Conservation (phyloP, 2,888 invertebrate genomes). For the Artemia sinica region DNA sequence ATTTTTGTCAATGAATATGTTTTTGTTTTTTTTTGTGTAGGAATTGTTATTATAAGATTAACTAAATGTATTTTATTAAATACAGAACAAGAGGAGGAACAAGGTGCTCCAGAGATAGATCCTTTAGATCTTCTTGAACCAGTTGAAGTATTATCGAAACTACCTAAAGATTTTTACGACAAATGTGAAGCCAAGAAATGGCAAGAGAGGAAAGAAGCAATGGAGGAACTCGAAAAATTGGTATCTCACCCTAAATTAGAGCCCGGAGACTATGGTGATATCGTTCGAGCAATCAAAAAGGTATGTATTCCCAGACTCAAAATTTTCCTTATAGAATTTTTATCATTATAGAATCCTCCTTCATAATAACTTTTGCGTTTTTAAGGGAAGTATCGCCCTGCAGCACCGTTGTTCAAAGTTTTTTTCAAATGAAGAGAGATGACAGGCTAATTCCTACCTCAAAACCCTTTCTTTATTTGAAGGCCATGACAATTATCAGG, state of each 20-base stretch:
- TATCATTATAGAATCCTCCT: no score
- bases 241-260: constrained; percentile 64
- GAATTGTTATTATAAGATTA: constrained; percentile 22
- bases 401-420: no score
- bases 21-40: background rate
- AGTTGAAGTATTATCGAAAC: constrained; percentile 74
- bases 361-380: no score
- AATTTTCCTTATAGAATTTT: no score
- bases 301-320: constrained; percentile 33
- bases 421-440: no score
- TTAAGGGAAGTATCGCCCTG: no score
- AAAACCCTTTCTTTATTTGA: no score
- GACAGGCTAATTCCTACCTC: no score
- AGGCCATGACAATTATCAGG: no score
- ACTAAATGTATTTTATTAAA: constrained; percentile 30
- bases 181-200: constrained; percentile 87
- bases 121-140: constrained; percentile 78
- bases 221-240: constrained; percentile 61
- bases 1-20: background rate
- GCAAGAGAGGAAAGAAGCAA: constrained; percentile 83
- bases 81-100: constrained; percentile 30
- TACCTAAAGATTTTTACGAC: constrained; percentile 89
- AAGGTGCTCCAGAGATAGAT: constrained; percentile 47
- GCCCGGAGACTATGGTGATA: constrained; percentile 75
- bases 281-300: constrained; percentile 71